Evolutionary conservation across 1,140 invertebrate species (phyloP), one percentile per base, ranked within the genome.

Genomic region (Drosophila leontia): DNA sequence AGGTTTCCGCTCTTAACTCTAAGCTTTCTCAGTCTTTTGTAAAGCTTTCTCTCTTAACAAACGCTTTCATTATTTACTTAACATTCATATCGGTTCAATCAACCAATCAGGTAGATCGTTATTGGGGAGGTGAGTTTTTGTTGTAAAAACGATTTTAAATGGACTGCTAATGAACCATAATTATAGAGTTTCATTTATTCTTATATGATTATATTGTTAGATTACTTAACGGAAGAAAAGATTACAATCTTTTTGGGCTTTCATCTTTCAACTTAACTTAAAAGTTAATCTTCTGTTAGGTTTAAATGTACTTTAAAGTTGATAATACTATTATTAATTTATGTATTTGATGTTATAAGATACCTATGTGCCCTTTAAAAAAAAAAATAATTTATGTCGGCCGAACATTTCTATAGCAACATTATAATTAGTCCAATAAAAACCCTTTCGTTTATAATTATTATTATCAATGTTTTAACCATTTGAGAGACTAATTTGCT

Each of bases 11-110:
- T 63, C 59, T 68, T 50, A 34, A 12, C 13, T 15, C 12, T 23
- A 15, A 55, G 15, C 47, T 26, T 35, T 17, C 1, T 50, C 7
- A 7, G 15, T 29, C 17, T 13, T 35, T 42, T 29, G 29, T 58
- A 41, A n/a, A 29, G 3, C 34, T 26, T 19, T 63, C 45, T 68
- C 65, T 68, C 59, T 64, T 68, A 42, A 35, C 59, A 3, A 42
- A 50, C 11, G 17, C 5, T 34, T 39, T 63, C 12, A 3, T 59
- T 35, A 26, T 26, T 59, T 44, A 39, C 34, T 17, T n/a, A n/a
- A 26, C 17, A 41, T 44, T 65, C 19, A 57, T 62, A 50, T 48
- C 17, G 17, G 7, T 3, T n/a, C 23, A 4, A 56, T 50, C 39
- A 29, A 26, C 26, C 60, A 58, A 42, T 17, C 39, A 53, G 23